Base-by-base conservation (phyloP, 2,797 vertebrate genomes). In the Acropternis orthonyx region DNA sequence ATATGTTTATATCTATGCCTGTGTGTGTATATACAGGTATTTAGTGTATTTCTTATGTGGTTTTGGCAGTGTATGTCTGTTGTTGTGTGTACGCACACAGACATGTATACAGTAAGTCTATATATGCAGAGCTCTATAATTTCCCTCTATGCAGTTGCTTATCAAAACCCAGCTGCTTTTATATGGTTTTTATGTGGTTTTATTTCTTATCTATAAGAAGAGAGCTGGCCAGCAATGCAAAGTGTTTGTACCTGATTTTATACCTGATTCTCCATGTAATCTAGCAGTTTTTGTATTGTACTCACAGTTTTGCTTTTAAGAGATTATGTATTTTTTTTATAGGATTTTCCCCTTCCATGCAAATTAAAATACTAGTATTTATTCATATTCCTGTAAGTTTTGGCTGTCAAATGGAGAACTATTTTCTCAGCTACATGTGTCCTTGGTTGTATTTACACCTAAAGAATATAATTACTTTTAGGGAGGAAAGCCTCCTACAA, bases 111-210 rank as follows among this genome's bases (percentile, higher is more conserved):
- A 78, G 43, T 75, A 78, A 80, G 52, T 86, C 58, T 52, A 78
- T 58, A 37, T 58, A 49, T 37, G 73, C 58, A 89, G 49, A 85
- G 65, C 87, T 80, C 2, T 92, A n/a, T 81, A 94, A 94, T 74
- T 93, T 93, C 76, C 26, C 43, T 80, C 63, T 83, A 54, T 94
- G 86, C 63, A 78, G 83, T 46, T 96, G 81, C 78, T 95, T 97
- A 86, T 89, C 71, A 94, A 86, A 85, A 97, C 88, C 93, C 93
- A 94, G 89, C 96, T 94, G 88, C 78, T 92, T 87, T 95, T 85
- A 86, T 85, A 52, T 94, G 85, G 5, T 39, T 66, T 77, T 72
- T 61, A 65, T 52, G 52, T 59, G 73, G 3, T 1, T 93, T 93
- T 93, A 85, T 96, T 93, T 71, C 68, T 79, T 93, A 58, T 51